Evolutionary conservation across 2,888 invertebrate species (phyloP).

Genomic region (Caenorhabditis wallacei): DNA sequence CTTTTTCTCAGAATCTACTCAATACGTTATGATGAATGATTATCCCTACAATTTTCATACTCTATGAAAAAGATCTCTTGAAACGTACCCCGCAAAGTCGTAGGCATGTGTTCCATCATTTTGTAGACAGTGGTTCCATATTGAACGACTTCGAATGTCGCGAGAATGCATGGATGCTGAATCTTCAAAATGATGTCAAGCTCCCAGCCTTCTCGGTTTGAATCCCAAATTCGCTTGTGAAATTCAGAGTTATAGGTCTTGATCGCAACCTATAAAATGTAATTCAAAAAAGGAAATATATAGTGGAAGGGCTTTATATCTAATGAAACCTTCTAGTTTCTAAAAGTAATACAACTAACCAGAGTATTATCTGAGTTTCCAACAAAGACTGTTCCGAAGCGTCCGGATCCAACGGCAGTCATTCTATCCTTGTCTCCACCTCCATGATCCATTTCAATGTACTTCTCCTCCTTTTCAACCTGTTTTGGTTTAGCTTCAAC

Average conservation of each 20-base stretch:
- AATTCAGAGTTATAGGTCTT: constrained; percentile 16
- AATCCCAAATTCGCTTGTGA: neutral
- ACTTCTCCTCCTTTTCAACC: too few relatives aligned
- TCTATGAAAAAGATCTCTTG: too few relatives aligned
- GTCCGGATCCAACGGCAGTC: neutral
- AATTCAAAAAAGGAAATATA: too few relatives aligned
- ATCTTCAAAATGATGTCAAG: neutral
- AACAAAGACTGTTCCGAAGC: constrained; percentile 12
- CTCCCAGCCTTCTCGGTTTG: neutral
- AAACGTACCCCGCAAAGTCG: constrained; percentile 9
- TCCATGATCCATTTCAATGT: too few relatives aligned
- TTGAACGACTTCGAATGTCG: neutral
- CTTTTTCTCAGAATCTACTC: too few relatives aligned
- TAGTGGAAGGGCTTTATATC: too few relatives aligned
- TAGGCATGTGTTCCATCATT: constrained; percentile 12
- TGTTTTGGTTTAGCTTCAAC: too few relatives aligned
- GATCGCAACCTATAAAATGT: constrained; percentile 6
- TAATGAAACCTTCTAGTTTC: too few relatives aligned
- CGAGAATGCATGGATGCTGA: constrained; percentile 8
- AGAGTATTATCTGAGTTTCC: neutral
- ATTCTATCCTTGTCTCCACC: neutral
- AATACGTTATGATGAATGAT: too few relatives aligned
- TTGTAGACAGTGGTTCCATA: neutral
- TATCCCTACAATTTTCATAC: too few relatives aligned
- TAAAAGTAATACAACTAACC: too few relatives aligned